Conservation (phyloP, 1,140 invertebrate species). For the Popillia japonica region DNA sequence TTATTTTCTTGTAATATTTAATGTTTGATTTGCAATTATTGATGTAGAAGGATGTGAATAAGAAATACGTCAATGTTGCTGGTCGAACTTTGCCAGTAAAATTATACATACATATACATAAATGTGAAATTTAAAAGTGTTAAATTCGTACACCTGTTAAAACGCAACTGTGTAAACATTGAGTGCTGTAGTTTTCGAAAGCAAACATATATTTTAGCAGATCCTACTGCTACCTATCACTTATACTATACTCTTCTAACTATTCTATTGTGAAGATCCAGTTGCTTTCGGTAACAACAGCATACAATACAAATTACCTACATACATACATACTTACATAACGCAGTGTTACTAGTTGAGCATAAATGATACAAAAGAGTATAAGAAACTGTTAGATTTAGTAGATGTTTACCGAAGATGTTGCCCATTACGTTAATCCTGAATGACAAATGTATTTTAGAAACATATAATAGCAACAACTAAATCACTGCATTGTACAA, state of each 20-base stretch:
- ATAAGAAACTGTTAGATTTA: slow-evolving; percentile 29
- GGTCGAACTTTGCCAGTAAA: neutral
- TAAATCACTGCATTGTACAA: neutral
- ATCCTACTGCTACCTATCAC: neutral
- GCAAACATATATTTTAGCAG: neutral
- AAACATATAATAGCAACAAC: neutral
- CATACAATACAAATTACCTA: neutral
- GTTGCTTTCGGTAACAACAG: neutral
- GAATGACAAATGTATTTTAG: neutral
- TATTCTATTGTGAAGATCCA: neutral
- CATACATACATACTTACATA: neutral
- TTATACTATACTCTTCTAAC: no score
- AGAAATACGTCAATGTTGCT: slow-evolving; percentile 24
- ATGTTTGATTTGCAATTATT: neutral
- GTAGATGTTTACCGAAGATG: slow-evolving; percentile 20
- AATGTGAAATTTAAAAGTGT: slow-evolving; percentile 28
- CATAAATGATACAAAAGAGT: slow-evolving; percentile 32
- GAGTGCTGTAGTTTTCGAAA: neutral
- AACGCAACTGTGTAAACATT: slow-evolving; percentile 40
- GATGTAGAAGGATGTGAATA: neutral
- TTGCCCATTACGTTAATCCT: neutral
- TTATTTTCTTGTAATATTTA: neutral
- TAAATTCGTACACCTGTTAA: slow-evolving; percentile 44
- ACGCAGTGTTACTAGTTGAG: slow-evolving; percentile 9
- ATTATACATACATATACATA: slow-evolving; percentile 15